Evolutionary conservation across 2,888 invertebrate genomes (phyloP).

Genomic region (Dyspetes luteomarginatus): DNA sequence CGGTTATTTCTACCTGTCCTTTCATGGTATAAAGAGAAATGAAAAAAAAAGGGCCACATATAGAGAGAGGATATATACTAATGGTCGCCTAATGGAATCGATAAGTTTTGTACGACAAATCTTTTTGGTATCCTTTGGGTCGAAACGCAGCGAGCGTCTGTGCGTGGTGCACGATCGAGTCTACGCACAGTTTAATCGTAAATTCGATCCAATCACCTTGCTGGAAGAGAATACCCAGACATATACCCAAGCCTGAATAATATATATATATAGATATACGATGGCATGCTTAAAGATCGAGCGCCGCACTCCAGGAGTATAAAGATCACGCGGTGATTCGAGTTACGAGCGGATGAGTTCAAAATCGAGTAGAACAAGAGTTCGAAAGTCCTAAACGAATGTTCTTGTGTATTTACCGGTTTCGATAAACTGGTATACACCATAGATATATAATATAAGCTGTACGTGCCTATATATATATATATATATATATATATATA

Average conservation of each 20-base stretch:
- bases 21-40: background rate
- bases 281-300: constrained; percentile 5
- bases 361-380: constrained; percentile 65
- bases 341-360: constrained; percentile 65
- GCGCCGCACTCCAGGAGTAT: constrained; percentile 43
- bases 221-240: constrained; percentile 39
- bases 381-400: constrained; percentile 64
- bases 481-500: constrained; percentile 11
- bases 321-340: constrained; percentile 61
- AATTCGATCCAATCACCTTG: constrained; percentile 69
- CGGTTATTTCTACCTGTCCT: constrained; percentile 32
- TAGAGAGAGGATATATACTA: constrained; percentile 65
- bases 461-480: background rate
- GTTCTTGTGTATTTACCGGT: constrained; percentile 61
- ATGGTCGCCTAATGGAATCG: constrained; percentile 78
- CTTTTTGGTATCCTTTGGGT: constrained; percentile 65
- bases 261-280: constrained; percentile 1
- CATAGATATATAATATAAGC: constrained; percentile 22
- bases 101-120: constrained; percentile 77
- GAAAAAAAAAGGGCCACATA: background rate
- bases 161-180: constrained; percentile 59
- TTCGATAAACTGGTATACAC: constrained; percentile 49
- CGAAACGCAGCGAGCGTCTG: background rate
- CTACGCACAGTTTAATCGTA: constrained; percentile 64
- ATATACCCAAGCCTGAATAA: background rate